Percentiles rank a stretch among this genome's conserved stretches.
These are phyloP conservation scores for Oppia nitens DNA, from an alignment of 1,140 invertebrate species.

Conservation along the genomic window DNA sequence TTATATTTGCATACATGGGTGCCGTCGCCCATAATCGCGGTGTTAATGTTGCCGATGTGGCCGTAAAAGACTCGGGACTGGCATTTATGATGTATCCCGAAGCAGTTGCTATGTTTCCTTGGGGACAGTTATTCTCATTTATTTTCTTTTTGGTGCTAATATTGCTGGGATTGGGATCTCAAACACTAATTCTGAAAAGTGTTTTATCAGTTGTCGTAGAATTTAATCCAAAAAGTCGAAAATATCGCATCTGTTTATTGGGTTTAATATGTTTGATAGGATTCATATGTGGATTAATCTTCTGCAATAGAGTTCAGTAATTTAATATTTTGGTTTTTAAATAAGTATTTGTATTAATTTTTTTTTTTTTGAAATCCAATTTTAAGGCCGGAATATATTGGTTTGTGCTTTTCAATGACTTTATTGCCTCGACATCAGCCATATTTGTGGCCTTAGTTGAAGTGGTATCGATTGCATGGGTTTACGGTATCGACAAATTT, in stretches of 20 bases:
- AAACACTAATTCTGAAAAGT: conserved; percentile 98
- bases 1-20: conserved; percentile 93
- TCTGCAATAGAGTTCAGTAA: conserved; percentile 75
- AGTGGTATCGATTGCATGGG: conserved; percentile 29
- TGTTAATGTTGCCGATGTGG: no score
- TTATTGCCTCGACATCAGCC: conserved; percentile 90
- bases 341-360: conserved; percentile 35
- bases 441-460: conserved; percentile 41
- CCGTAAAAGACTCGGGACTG: conserved; percentile 36
- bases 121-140: conserved; percentile 87
- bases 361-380: background rate
- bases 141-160: conserved; percentile 97
- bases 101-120: conserved; percentile 85
- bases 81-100: conserved; percentile 95
- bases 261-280: conserved; percentile 74
- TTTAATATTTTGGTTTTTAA: background rate
- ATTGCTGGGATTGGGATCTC: conserved; percentile 74
- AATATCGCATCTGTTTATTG: conserved; percentile 80
- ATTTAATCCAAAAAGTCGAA: conserved; percentile 75
- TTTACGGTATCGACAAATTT: conserved; percentile 35
- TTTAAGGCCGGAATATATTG: conserved; percentile 94
- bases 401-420: conserved; percentile 96
- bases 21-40: no score
- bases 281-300: conserved; percentile 73
- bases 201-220: conserved; percentile 91